A percentile compares a stretch with the other conserved stretches of the same genome.
These are phyloP conservation scores for Netta rufina DNA, from an alignment of 2,797 vertebrate genomes.

Conservation along the genomic window DNA sequence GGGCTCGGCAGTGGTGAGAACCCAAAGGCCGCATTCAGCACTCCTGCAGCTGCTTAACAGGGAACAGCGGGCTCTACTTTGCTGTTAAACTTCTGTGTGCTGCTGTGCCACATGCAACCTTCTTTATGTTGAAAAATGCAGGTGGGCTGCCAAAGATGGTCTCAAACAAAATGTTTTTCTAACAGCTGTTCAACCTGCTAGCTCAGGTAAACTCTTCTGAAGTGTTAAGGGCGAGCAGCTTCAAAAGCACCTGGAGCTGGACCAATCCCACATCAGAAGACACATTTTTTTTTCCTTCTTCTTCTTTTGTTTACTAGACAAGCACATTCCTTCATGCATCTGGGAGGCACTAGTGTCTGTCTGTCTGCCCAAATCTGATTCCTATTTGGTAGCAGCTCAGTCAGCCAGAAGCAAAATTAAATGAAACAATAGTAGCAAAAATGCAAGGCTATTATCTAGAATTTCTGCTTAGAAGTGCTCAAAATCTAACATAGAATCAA, in stretches of 20 bases:
- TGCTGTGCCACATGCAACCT: not conserved
- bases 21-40: rapidly evolving
- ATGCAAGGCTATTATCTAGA: not conserved
- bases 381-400: not conserved
- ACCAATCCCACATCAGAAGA: constrained; percentile 34
- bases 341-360: not conserved
- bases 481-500: not conserved
- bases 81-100: not conserved
- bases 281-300: not conserved
- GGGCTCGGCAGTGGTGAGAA: not conserved
- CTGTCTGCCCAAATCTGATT: not conserved
- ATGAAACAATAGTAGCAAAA: not conserved
- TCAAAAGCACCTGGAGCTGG: not conserved
- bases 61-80: not conserved
- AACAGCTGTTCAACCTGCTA: not conserved
- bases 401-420: not conserved
- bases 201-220: not conserved
- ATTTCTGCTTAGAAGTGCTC: not conserved
- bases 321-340: not conserved
- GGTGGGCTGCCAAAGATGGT: not conserved
- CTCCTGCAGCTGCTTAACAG: not conserved
- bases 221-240: not conserved
- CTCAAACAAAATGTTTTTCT: not conserved
- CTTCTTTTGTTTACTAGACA: not conserved
- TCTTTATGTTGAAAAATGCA: not conserved